Percentiles rank a stretch among this genome's conserved stretches.
phyloP scores from a whole-genome alignment of 2,113 vertebrate species.

The Nesoenas mayeri region DNA sequence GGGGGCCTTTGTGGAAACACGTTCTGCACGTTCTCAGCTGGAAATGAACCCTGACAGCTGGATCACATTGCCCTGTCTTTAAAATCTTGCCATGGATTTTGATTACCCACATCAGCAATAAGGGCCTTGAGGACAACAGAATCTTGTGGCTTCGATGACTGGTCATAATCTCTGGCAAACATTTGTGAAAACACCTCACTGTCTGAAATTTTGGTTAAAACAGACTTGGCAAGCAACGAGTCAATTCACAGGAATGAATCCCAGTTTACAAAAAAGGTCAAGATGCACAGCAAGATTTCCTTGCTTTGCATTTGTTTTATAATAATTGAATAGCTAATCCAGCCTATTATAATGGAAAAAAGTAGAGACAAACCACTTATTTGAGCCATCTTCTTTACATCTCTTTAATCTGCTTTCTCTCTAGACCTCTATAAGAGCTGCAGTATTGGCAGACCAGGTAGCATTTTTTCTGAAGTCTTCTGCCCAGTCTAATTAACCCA shows the following conservation, averaged over 20 bases:
- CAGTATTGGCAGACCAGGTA: not conserved
- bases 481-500: not conserved
- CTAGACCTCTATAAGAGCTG: not conserved
- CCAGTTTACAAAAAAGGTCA: not conserved
- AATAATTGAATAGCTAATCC: slow-evolving; percentile 14
- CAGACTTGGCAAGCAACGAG: not conserved
- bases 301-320: not conserved
- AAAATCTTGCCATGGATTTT: not conserved
- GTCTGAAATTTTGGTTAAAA: not conserved
- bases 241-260: not conserved
- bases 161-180: not conserved
- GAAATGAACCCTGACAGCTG: not conserved
- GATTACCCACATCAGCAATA: not conserved
- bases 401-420: not conserved
- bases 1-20: accelerated
- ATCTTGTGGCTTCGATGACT: not conserved
- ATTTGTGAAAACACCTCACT: not conserved
- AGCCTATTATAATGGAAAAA: not conserved
- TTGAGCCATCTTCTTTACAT: not conserved
- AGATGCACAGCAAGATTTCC: not conserved
- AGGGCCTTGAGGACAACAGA: not conserved
- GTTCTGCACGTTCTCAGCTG: not conserved
- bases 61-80: not conserved
- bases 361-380: not conserved
- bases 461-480: not conserved